Percentiles rank a stretch among this genome's conserved stretches.
Evolutionary conservation across 1,140 invertebrate genomes (phyloP).

Genomic region (Sinella curviseta): DNA sequence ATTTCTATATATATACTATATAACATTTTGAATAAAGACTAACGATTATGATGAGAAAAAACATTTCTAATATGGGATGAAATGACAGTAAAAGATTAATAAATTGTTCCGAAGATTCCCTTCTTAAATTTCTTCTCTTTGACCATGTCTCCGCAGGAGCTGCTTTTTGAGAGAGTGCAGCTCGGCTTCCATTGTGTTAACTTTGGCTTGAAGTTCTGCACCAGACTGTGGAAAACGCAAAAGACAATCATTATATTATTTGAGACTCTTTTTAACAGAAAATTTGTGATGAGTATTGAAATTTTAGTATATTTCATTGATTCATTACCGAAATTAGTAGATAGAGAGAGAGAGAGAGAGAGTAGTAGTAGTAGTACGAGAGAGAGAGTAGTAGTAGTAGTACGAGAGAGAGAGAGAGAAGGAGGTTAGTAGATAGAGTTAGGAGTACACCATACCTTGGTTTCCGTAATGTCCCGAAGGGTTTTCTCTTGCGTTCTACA

Average conservation of each 20-base stretch:
- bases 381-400: too few relatives aligned
- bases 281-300: background rate
- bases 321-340: too few relatives aligned
- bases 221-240: slow-evolving; percentile 6
- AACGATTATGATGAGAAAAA: background rate
- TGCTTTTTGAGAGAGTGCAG: slow-evolving; percentile 46
- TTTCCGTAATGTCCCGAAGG: background rate
- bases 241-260: background rate
- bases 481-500: slow-evolving; percentile 36
- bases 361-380: too few relatives aligned
- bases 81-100: slow-evolving; percentile 11
- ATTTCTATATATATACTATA: too few relatives aligned
- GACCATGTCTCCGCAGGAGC: slow-evolving; percentile 38
- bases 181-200: slow-evolving; percentile 46
- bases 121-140: slow-evolving; percentile 7
- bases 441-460: background rate
- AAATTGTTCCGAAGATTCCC: background rate
- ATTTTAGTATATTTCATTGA: background rate
- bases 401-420: background rate
- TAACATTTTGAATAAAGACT: slow-evolving; percentile 13
- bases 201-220: slow-evolving; percentile 43
- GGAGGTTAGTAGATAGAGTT: background rate
- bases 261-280: background rate
- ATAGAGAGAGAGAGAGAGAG: too few relatives aligned
- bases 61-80: background rate